A percentile compares a stretch with the other conserved stretches of the same genome.
Conservation (phyloP, 2,113 vertebrate species). For the Antechinus flavipes region DNA sequence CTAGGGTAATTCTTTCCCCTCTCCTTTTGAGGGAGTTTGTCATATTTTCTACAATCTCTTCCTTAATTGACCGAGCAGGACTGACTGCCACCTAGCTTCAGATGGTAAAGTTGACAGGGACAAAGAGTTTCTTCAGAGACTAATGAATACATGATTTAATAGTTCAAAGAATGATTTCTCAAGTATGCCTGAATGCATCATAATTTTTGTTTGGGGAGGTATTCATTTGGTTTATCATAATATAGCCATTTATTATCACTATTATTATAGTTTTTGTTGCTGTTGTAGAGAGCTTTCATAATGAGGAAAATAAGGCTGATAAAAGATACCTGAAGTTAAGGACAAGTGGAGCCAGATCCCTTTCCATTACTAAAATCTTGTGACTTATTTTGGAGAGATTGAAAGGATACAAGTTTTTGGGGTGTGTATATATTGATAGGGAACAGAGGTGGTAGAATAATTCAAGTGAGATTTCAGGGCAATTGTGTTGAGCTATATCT, state of each 20-base stretch:
- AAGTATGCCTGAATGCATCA: conserved; percentile 20
- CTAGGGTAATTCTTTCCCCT: conserved; percentile 40
- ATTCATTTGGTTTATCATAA: conserved; percentile 42
- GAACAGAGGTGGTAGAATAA: not conserved
- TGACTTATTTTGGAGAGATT: not conserved
- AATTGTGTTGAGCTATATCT: not conserved
- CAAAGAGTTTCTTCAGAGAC: conserved; percentile 51
- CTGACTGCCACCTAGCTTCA: conserved; percentile 75
- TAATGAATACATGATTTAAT: conserved; percentile 29
- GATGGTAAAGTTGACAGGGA: conserved; percentile 48
- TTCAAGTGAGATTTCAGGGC: conserved; percentile 13
- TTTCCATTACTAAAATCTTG: not conserved
- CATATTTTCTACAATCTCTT: conserved; percentile 36
- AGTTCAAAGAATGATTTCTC: conserved; percentile 22
- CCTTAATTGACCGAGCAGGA: conserved; percentile 73
- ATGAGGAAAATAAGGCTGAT: not conserved
- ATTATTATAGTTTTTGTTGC: not conserved
- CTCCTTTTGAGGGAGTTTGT: conserved; percentile 44
- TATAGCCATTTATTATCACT: conserved; percentile 20
- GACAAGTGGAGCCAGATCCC: not conserved
- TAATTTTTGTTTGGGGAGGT: conserved; percentile 41
- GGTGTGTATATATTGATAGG: not conserved
- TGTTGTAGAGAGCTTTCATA: not conserved
- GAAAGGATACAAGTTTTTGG: not conserved
- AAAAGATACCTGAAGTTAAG: not conserved